Conservation (phyloP, 2,797 vertebrate species). For the Alosa sapidissima region DNA sequence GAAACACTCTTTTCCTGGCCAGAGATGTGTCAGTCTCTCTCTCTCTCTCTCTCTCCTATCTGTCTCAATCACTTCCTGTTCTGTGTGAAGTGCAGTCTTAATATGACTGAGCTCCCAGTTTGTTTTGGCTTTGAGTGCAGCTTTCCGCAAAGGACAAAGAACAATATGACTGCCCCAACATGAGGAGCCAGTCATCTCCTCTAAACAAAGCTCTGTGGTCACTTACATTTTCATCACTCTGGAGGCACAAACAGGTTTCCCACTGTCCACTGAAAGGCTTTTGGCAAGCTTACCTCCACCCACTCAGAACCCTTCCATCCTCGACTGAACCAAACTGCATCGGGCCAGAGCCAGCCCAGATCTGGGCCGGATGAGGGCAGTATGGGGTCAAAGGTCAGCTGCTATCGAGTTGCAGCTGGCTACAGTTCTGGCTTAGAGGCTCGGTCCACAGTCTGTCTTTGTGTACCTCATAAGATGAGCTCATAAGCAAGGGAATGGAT, state of each 20-base stretch:
- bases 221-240: background rate
- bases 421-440: too few species aligned
- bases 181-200: background rate
- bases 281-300: background rate
- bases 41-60: background rate
- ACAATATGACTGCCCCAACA: background rate
- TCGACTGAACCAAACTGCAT: too few species aligned
- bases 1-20: background rate
- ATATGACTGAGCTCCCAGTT: background rate
- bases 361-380: too few species aligned
- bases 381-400: too few species aligned
- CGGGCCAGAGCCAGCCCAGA: too few species aligned
- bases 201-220: background rate
- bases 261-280: background rate
- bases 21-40: background rate
- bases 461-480: background rate
- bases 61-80: background rate
- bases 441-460: background rate
- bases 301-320: background rate
- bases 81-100: background rate
- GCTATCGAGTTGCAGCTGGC: too few species aligned
- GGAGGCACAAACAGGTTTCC: background rate
- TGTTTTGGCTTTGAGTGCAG: background rate
- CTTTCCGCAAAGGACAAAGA: background rate
- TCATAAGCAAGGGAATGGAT: background rate